Base-by-base conservation (phyloP, 2,113 vertebrate species). In the Anguilla rostrata region DNA sequence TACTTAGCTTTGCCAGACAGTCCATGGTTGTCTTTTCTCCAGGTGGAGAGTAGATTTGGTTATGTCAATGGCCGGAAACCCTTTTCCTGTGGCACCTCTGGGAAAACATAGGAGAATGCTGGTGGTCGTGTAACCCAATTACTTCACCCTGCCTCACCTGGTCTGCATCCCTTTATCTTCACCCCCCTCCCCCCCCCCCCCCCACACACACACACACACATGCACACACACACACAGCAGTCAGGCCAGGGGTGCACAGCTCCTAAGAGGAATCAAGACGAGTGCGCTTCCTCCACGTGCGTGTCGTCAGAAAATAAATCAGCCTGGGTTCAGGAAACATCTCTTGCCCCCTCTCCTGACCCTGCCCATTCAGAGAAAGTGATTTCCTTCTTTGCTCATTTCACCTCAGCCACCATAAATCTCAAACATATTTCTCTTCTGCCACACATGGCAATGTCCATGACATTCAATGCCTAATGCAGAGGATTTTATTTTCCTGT, bases 381-480 rank as follows among this genome's bases (percentile, higher is more conserved):
- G 60, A 66, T 66, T 66, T 66, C 60, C 60, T 22, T 26, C 60
- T 26, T 66, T 66, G 60, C 60, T 26, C 22, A 18, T 22, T 66
- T 81, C 20, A 81, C 39, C 40, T 40, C 80, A 7, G 39, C 46
- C 80, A 40, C 80, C 12, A 41, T 41, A 40, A 81, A 81, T 81
- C 41, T 22, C 29, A 2, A 79, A 79, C 16, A 16, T 81, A 22
- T 81, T 81, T 81, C 41, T 41, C 20, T 81, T 2, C 12, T 81
- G 82, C 78, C 29, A 92, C 91, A 88, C 92, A 91, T 92, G 90
- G 92, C 86, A 88, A 39, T 90, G 88, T 88, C 89, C 9, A 83
- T 85, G 84, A 92, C 88, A 60, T 89, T 90, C 87, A 85, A 84
- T 84, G 84, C 85, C 9, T 41, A 86, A 41, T 82, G 81, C 29